Evolutionary conservation across 2,888 invertebrate genomes (phyloP), one percentile per base, ranked within the genome.

Genomic region (Terebella lapidaria): DNA sequence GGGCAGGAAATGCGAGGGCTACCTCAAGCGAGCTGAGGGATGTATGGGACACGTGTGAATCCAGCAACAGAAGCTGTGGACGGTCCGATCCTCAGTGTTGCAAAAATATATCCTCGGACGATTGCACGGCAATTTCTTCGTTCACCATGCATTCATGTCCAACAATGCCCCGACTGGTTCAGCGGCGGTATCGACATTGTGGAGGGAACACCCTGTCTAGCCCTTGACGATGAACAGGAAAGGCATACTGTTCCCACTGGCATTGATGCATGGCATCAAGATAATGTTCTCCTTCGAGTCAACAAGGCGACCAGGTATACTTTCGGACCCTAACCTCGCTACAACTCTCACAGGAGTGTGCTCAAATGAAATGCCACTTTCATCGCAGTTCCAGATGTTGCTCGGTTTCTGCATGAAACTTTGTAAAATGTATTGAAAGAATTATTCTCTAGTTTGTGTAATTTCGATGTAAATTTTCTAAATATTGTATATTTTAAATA

Each of bases 51-150:
- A 59, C 54, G 54, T 70, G 67, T 5, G 67, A 66, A 51, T 71
- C 71, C 25, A 70, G 47, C 25, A 71, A 61, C 0, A 69, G 56
- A 1, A 72, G 60, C 35, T 68, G 70, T 1, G 71, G 70, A n/a
- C 71, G 57, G 30, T 61, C 59, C 5, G 60, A 42, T 20, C 68
- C 68, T 58, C 70, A 70, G 59, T 65, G 24, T 4, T 51, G 49
- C n/a, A 70, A 42, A 49, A 68, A 71, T 0, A 70, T 58, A 1
- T 64, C 52, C 5, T 49, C 20, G 53, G 70, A 70, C 70, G 68
- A 70, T 30, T 63, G 54, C n/a, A 62, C 61, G 1, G 68, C 67
- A 1, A 71, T 54, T 1, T 59, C 60, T 29, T 67, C 65, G 1
- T 56, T 49, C 61, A 71, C 67, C 69, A 71, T 1, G 65, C 67